These are phyloP conservation scores for Amphiduros pacificus DNA, from an alignment of 2,888 invertebrate species.

Conservation along the genomic window DNA sequence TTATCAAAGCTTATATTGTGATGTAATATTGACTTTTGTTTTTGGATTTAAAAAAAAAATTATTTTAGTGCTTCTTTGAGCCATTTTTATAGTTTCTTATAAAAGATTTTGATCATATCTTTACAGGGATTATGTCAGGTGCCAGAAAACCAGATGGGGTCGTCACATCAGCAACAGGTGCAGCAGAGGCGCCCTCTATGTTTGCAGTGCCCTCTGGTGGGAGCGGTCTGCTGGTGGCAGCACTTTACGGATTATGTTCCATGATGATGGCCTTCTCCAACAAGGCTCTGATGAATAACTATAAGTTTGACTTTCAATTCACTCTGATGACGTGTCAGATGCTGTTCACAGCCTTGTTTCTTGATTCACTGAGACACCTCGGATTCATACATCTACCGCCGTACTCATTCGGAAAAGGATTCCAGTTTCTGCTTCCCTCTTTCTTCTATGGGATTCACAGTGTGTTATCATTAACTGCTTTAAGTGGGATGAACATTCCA, in stretches of 20 bases:
- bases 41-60: no score
- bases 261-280: constrained; percentile 60
- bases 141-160: no score
- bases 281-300: constrained; percentile 57
- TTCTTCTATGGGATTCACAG: constrained; percentile 62
- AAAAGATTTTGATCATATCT: no score
- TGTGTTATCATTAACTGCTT: constrained; percentile 61
- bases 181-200: no score
- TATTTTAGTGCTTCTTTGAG: no score
- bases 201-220: no score
- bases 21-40: no score
- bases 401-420: constrained; percentile 59
- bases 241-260: constrained; percentile 59
- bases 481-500: constrained; percentile 64
- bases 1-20: no score
- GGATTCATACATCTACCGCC: constrained; percentile 47
- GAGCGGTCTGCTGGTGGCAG: constrained; percentile 47
- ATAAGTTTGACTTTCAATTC: constrained; percentile 63
- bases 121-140: no score
- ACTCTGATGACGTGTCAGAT: constrained; percentile 63
- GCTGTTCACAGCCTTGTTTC: constrained; percentile 56
- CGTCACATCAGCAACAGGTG: no score
- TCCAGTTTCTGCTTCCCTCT: constrained; percentile 60
- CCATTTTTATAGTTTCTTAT: no score
- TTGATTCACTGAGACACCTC: constrained; percentile 53